Conservation (phyloP, 2,797 vertebrate species). For the Bradypodion pumilum region DNA sequence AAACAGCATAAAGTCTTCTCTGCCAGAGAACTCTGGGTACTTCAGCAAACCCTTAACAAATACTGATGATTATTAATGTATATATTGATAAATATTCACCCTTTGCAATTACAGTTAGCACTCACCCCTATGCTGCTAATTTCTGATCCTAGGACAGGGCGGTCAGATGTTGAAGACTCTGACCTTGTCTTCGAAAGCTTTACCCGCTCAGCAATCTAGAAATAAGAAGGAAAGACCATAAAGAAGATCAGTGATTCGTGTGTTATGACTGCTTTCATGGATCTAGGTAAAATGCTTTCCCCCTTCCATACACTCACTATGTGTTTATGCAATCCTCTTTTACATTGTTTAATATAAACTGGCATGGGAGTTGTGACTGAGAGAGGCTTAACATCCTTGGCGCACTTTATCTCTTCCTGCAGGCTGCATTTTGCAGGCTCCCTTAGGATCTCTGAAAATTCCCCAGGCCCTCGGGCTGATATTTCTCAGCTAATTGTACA, state of each 20-base stretch:
- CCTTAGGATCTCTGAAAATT: constrained; percentile 12
- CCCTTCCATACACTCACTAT: constrained; percentile 14
- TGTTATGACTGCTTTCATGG: not conserved
- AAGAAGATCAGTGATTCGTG: constrained; percentile 21
- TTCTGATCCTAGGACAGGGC: constrained; percentile 86
- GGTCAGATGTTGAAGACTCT: constrained; percentile 85
- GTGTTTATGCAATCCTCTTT: constrained; percentile 43
- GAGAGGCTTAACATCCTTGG: constrained; percentile 47
- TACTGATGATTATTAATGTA: not conserved
- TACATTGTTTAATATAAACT: constrained; percentile 42
- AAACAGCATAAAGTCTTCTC: too few relatives aligned
- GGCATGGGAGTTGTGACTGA: constrained; percentile 28
- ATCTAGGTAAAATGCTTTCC: constrained; percentile 32
- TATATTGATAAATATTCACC: not conserved
- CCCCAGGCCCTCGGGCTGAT: not conserved
- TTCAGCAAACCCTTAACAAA: not conserved
- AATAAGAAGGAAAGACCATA: constrained; percentile 42
- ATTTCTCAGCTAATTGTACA: constrained; percentile 24
- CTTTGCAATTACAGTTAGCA: constrained; percentile 12
- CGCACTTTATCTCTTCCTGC: constrained; percentile 10
- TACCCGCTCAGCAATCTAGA: constrained; percentile 87
- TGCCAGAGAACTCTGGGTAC: too few relatives aligned
- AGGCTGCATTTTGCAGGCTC: not conserved
- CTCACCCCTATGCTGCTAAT: constrained; percentile 89
- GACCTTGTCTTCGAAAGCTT: constrained; percentile 88